Evolutionary conservation across 2,888 invertebrate genomes (phyloP), one percentile per base, ranked within the genome.

Genomic region (Merodon equestris): DNA sequence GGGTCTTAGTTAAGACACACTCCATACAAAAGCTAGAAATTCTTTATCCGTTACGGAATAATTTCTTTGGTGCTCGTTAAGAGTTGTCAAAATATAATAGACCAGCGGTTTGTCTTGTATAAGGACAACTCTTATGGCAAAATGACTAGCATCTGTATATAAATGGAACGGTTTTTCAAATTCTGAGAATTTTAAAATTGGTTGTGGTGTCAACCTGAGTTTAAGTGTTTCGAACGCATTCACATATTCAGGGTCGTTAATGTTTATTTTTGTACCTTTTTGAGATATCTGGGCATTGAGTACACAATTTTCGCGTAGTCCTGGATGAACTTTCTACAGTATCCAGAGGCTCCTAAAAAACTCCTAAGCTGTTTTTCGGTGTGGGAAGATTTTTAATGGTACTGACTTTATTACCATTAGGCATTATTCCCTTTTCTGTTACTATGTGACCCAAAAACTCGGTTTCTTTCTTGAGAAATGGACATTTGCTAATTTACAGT

Each of bases 161-260:
- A 81, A n/a, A 5, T n/a, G n/a, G n/a, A n/a, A n/a, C n/a, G 47
- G 34, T 58, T 79, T 71, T 0, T 70, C 70, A 44, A 60, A 81
- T 34, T 81, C 44, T 4, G 82, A 74, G 44, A 48, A 82, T 70
- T 64, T 81, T 53, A 79, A 53, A 15, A 81, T 73, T 14, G 72
- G 75, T 9, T 74, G 71, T 4, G 50, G 57, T 12, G 51, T 54
- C 15, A 68, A 56, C 14, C 58, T 13, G 12, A 17, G 19, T 76
- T 81, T 81, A 18, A 82, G 53, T 18, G 76, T 73, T 57, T 79
- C 79, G 51, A 79, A 79, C 10, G 79, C 63, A 38, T 48, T n/a
- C 9, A 73, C 75, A 57, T 75, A 72, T 19, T 79, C 68, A 17
- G 68, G 79, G 53, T 76, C 81, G 15, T 61, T 73, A 13, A 48